A percentile compares a stretch with the other conserved stretches of the same genome.
Conservation (phyloP, 2,797 vertebrate genomes). For the Hirundo rustica region DNA sequence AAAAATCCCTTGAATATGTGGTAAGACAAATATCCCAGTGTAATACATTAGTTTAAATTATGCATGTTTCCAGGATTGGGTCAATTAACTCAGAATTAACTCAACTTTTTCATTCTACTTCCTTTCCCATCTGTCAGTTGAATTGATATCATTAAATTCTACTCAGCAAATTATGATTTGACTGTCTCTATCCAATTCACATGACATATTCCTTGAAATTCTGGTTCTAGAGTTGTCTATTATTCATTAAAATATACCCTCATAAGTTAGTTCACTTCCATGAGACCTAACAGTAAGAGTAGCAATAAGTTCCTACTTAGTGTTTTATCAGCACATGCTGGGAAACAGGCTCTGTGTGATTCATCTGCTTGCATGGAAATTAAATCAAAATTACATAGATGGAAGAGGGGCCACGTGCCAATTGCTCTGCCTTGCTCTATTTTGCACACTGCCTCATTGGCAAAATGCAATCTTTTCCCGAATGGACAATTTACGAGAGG, state of each 20-base stretch:
- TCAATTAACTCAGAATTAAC: slow-evolving; percentile 27
- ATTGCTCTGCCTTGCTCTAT: background rate
- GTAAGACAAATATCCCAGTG: background rate
- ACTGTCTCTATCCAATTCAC: background rate
- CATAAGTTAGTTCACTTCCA: background rate
- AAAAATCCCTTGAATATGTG: background rate
- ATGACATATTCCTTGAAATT: background rate
- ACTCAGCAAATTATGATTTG: background rate
- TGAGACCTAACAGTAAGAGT: background rate
- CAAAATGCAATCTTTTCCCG: background rate
- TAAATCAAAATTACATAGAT: slow-evolving; percentile 11
- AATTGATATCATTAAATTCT: background rate
- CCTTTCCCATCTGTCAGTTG: background rate
- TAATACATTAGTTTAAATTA: background rate
- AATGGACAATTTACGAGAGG: background rate
- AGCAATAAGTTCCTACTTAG: background rate
- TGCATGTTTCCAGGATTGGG: background rate
- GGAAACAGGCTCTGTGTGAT: background rate
- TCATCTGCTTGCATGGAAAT: background rate
- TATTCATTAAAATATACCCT: background rate
- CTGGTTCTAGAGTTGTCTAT: background rate
- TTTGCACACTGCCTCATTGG: background rate
- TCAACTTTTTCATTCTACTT: background rate
- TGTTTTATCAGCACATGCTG: background rate
- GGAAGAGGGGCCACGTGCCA: background rate